Evolutionary conservation across 2,113 vertebrate species (phyloP), one percentile per base, ranked within the genome.

Genomic region (Aspiorhynchus laticeps): DNA sequence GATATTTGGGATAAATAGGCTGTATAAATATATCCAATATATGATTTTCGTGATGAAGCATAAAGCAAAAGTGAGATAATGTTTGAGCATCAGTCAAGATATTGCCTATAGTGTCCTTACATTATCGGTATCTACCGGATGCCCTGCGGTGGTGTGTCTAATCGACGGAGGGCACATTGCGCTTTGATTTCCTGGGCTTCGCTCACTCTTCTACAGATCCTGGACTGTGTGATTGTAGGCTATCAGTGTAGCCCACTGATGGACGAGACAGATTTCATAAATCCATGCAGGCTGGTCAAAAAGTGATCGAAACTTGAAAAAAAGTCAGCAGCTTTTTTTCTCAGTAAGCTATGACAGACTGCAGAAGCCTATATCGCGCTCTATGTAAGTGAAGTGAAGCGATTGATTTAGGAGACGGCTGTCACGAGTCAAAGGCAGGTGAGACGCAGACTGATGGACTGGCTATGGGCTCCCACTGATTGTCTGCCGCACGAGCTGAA

Each of bases 181-280:
- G 88, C 92, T 95, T 95, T 95, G 94, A 95, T 95, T 95, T 93
- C 92, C 93, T 91, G 90, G 53, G 33, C 21, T 84, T 26, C 46
- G 14, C 51, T 1, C 7, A 7, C 17, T 8, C 17, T 48, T 11
- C 67, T 79, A 21, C 17, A 12, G 61, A 61, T 79, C 41, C 43
- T 85, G 67, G 53, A 82, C n/a, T 43, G 28, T 38, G 36, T 6
- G 53, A 63, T 63, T 78, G 46, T 8, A 51, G n/a, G 12, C 26
- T 75, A 43, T 74, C 69, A 59, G 24, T 59, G 33, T 14, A 24
- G 11, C 3, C 26, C 10, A 7, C 19, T 61, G 51, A n/a, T 81
- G 80, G 19, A 17, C 19, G 78, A 2, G 53, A 41, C 63, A 14
- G 26, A 24, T 33, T 69, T 71, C 26, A 53, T 24, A 69, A 33